These are phyloP conservation scores for Tetraneura akinire DNA, from an alignment of 1,140 invertebrate species.

Conservation along the genomic window DNA sequence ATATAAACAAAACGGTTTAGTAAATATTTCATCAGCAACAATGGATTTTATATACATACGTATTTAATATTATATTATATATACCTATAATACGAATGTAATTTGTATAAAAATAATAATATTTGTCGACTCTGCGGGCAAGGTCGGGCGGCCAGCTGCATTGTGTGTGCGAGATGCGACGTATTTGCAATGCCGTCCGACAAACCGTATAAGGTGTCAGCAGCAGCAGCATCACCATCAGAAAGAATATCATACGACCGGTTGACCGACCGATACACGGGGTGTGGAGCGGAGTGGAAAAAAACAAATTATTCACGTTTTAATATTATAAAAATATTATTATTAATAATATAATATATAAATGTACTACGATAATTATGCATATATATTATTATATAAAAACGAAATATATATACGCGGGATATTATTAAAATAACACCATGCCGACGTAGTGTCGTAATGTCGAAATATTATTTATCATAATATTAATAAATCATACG, in stretches of 20 bases:
- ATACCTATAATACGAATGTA: background rate
- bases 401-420: too few relatives aligned
- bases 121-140: slow-evolving; percentile 13
- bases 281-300: background rate
- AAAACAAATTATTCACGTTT: slow-evolving; percentile 12
- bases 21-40: background rate
- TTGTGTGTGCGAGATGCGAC: slow-evolving; percentile 6
- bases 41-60: background rate
- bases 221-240: background rate
- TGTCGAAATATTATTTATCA: too few relatives aligned
- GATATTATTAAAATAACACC: too few relatives aligned
- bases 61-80: background rate
- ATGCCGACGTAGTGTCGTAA: too few relatives aligned
- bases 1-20: background rate
- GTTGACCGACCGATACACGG: background rate
- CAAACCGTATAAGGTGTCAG: slow-evolving; percentile 45
- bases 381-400: too few relatives aligned
- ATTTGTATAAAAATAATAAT: slow-evolving; percentile 8
- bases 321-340: too few relatives aligned
- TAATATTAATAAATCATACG: too few relatives aligned
- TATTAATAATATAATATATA: background rate
- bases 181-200: slow-evolving; percentile 29
- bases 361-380: too few relatives aligned
- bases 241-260: background rate
- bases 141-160: slow-evolving; percentile 12